Conservation (phyloP, 2,797 vertebrate genomes). For the Notoglanidium macrostoma region DNA sequence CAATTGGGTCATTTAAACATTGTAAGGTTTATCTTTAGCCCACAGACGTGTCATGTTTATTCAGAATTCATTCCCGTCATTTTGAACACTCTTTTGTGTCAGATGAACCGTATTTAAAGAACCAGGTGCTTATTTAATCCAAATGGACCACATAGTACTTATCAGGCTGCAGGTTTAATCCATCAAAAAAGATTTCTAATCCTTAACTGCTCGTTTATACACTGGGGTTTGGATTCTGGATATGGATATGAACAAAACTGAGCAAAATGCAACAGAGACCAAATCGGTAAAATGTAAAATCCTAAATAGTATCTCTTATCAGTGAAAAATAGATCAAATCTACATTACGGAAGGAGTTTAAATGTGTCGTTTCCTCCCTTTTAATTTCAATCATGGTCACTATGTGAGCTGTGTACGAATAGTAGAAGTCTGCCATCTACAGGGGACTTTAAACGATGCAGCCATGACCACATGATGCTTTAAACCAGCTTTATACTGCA, state of each 20-base stretch:
- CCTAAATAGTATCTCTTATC: not conserved
- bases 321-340: not conserved
- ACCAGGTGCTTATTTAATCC: too few species aligned
- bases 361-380: not conserved
- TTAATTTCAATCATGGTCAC: not conserved
- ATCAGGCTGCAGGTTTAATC: not conserved
- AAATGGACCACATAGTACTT: not conserved
- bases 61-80: not conserved
- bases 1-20: not conserved
- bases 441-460: not conserved
- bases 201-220: not conserved
- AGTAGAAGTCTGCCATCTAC: constrained; percentile 22
- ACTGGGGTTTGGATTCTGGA: not conserved
- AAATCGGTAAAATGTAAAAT: not conserved
- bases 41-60: not conserved
- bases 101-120: too few species aligned
- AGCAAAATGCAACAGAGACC: not conserved
- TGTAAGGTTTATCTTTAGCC: not conserved
- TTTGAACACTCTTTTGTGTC: not conserved
- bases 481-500: not conserved
- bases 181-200: not conserved
- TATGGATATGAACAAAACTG: not conserved
- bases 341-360: not conserved
- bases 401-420: not conserved
- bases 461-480: not conserved